These are phyloP conservation scores for Sturnus vulgaris DNA, from an alignment of 2,113 vertebrate genomes.

Conservation along the genomic window DNA sequence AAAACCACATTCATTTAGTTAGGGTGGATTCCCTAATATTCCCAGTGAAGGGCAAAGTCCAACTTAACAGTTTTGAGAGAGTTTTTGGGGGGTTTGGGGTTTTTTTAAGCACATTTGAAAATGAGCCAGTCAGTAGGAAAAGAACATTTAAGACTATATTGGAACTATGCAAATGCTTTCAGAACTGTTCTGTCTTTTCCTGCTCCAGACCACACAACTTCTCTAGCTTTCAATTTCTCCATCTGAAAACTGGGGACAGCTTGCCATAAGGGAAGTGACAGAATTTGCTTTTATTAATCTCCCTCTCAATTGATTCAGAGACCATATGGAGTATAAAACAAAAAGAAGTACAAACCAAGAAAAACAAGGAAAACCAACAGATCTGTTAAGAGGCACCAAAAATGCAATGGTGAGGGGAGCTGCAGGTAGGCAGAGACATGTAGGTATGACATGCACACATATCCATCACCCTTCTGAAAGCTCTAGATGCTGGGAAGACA, in stretches of 20 bases:
- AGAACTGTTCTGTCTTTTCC: background rate
- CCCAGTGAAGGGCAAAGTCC: background rate
- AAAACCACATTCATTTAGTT: background rate
- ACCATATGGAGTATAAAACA: background rate
- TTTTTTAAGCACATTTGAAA: background rate
- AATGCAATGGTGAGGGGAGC: background rate
- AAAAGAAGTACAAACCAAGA: background rate
- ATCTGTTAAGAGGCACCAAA: background rate
- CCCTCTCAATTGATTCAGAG: background rate
- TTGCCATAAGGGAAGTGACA: background rate
- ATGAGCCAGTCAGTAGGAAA: background rate
- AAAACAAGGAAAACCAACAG: background rate
- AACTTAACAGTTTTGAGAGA: background rate
- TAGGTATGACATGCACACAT: background rate
- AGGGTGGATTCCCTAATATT: background rate
- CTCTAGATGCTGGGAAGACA: background rate
- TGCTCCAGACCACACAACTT: background rate
- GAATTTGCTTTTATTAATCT: background rate
- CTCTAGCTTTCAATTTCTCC: background rate
- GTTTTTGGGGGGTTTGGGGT: accelerated
- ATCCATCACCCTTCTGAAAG: background rate
- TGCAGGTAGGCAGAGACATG: background rate
- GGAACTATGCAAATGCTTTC: background rate
- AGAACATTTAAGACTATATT: background rate
- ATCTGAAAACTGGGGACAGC: background rate